Base-by-base conservation (phyloP, 2,113 vertebrate genomes). In the Poecilia latipinna region DNA sequence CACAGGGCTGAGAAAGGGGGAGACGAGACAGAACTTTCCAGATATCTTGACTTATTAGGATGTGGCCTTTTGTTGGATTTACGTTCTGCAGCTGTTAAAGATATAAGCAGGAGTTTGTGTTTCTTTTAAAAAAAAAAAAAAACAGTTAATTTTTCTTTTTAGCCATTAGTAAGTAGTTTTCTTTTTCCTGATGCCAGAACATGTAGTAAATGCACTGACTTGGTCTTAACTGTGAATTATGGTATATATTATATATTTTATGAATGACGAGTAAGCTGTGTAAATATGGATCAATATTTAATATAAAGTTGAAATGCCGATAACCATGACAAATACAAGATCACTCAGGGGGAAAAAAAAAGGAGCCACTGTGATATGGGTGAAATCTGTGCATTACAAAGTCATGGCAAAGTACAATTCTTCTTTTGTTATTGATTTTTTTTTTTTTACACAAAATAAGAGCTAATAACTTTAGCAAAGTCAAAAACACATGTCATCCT, bases 51-150 rank as follows among this genome's bases (percentile, higher is more conserved):
- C 83, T 79, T 79, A 76, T 1, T 70, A 65, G 24, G 70, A 66
- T 67, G 77, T 39, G 12, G 68, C 78, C 72, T 61, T 19, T 73
- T 12, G 54, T 68, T 73, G 88, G 87, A 89, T 87, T 90, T 78
- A 91, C 54, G 83, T 73, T 22, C 28, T 54, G 65, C 88, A 89
- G 75, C 87, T 92, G 89, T 76, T 66, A 61, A 68, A 83, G 65
- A 79, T 70, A 81, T 83, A 68, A 62, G 69, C 37, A 28, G 75
- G 60, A 80, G 44, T 65, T 75, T 42, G 39, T 17, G 39, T 17
- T n/a, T 65, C 35, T 31, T 26, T 8, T 11, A 26, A 26, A 26
- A 26, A 26, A 26, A 26, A n/a, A 11, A 15, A 39, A 11, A 35
- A 37, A 12, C 13, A 26, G 64, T 65, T 24, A 39, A 13, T 39